Conservation (phyloP, 2,113 vertebrate species). For the Arizona elegans region DNA sequence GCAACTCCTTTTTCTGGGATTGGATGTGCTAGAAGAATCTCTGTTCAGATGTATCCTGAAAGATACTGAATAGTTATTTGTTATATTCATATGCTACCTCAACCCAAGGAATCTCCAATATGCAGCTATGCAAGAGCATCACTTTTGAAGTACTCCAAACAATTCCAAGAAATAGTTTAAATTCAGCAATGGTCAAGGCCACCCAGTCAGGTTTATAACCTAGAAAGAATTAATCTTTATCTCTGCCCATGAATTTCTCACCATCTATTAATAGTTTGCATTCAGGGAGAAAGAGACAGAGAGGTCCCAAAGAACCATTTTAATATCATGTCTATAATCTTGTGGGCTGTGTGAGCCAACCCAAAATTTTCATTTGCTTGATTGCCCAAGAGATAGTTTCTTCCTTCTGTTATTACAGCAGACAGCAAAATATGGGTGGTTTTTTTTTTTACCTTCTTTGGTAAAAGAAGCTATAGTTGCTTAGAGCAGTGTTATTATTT, state of each 20-base stretch:
- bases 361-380: constrained; percentile 23
- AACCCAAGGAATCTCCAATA: neutral
- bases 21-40: neutral
- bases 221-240: constrained; percentile 2
- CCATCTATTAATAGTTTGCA: constrained; percentile 4
- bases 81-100: neutral
- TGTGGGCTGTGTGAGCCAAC: neutral
- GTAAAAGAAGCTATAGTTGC: constrained; percentile 6
- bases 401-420: constrained; percentile 11
- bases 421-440: constrained; percentile 6
- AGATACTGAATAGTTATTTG: neutral
- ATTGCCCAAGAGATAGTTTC: constrained; percentile 26
- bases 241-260: neutral
- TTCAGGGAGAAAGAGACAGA: neutral
- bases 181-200: neutral
- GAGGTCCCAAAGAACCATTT: neutral
- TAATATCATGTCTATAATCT: constrained; percentile 17
- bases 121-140: neutral
- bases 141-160: neutral
- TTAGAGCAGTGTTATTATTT: constrained; percentile 1
- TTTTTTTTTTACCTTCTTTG: constrained; percentile 24
- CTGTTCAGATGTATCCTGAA: too few species aligned
- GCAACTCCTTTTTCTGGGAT: neutral
- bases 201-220: neutral
- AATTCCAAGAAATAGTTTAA: neutral